phyloP scores from a whole-genome alignment of 2,113 vertebrate species.

The Columbina picui region DNA sequence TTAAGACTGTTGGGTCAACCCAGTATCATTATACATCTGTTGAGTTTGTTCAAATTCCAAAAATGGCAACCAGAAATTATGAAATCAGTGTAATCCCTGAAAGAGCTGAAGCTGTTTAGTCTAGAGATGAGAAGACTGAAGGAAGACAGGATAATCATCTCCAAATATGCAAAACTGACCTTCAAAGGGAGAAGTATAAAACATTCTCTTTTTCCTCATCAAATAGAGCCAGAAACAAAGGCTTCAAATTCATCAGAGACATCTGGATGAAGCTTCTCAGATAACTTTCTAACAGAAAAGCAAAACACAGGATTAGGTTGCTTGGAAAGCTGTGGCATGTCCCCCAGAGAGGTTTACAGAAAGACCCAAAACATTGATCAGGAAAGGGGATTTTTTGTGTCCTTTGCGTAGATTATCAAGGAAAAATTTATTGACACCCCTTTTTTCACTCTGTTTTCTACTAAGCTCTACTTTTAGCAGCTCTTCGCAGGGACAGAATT shows the following conservation, averaged over 20 bases:
- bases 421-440: accelerated
- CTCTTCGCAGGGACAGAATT: neutral
- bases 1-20: neutral
- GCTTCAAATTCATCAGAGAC: neutral
- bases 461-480: neutral
- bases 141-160: slow-evolving; percentile 18
- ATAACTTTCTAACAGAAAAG: neutral
- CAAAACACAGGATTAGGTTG: neutral
- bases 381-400: neutral
- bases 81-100: neutral
- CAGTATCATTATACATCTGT: neutral
- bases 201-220: neutral
- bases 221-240: neutral
- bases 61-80: slow-evolving; percentile 12
- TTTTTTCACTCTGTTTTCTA: neutral
- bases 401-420: neutral
- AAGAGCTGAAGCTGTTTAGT: slow-evolving; percentile 48
- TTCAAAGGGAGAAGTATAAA: neutral
- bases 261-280: neutral
- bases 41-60: neutral
- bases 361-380: neutral
- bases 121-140: neutral
- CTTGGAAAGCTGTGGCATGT: neutral
- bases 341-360: neutral
- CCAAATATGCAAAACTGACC: neutral